Evolutionary conservation across 1,140 invertebrate species (phyloP).

Genomic region (Drosophila kurseongensis): DNA sequence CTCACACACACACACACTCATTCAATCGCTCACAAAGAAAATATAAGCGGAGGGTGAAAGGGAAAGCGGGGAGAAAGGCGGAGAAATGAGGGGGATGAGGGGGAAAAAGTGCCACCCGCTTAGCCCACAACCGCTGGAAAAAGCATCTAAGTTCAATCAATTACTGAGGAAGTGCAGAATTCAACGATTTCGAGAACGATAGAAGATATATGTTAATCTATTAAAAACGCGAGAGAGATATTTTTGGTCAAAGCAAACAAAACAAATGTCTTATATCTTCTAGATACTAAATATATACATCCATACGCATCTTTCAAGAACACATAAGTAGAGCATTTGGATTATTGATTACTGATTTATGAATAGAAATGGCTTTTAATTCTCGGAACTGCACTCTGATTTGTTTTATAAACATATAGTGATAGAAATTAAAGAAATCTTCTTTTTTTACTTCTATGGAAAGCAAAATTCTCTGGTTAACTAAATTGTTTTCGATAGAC

Average conservation of each 20-base stretch:
- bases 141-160: constrained; percentile 15
- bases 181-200: constrained; percentile 16
- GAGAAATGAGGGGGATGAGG: background rate
- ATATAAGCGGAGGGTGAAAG: constrained; percentile 1
- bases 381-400: constrained; percentile 16
- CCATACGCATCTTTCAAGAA: background rate
- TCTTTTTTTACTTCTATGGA: background rate
- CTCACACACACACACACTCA: background rate
- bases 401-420: constrained; percentile 4
- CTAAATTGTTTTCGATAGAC: background rate
- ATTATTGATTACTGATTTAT: constrained; percentile 27
- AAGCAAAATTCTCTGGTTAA: background rate
- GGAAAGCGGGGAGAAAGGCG: background rate
- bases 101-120: constrained; percentile 26
- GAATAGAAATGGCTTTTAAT: constrained; percentile 5
- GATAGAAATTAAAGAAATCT: background rate
- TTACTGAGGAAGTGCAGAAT: constrained; percentile 42
- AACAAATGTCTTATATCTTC: constrained; percentile 3
- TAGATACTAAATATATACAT: background rate
- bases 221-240: background rate
- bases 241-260: background rate
- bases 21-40: background rate
- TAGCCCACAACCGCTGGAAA: constrained; percentile 25
- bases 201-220: constrained; percentile 5
- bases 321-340: background rate